These are phyloP conservation scores for Periplaneta americana DNA, from an alignment of 1,140 invertebrate genomes.

Conservation along the genomic window DNA sequence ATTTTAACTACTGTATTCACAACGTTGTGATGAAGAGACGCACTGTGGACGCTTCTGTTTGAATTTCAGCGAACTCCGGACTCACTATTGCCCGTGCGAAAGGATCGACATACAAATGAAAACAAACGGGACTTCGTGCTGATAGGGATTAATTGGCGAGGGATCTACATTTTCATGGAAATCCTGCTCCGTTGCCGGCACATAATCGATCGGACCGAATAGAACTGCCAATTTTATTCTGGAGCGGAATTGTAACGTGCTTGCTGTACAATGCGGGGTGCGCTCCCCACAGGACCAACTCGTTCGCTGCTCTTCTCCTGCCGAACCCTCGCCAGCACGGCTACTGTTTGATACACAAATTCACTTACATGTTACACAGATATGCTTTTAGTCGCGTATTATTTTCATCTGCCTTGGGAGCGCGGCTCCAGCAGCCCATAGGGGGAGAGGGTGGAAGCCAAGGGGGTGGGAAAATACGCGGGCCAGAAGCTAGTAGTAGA, in stretches of 20 bases:
- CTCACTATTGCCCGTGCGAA: not conserved
- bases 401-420: slow-evolving; percentile 19
- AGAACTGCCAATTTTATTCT: not conserved
- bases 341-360: slow-evolving; percentile 22
- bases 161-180: not conserved
- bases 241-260: not conserved
- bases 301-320: not conserved
- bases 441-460: not conserved
- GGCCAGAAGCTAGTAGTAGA: not conserved
- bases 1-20: no score
- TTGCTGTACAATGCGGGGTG: not conserved
- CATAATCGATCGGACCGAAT: not conserved
- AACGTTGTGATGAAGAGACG: no score
- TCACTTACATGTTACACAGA: slow-evolving; percentile 24
- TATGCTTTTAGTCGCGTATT: slow-evolving; percentile 24
- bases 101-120: not conserved
- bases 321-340: not conserved
- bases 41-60: not conserved
- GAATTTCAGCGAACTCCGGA: not conserved
- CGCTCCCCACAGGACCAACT: not conserved
- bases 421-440: not conserved
- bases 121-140: not conserved
- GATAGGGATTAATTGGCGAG: not conserved
- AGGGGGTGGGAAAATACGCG: not conserved
- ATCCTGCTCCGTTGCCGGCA: not conserved